Conservation (phyloP, 2,888 invertebrate species). For the Mycalesis mineus region DNA sequence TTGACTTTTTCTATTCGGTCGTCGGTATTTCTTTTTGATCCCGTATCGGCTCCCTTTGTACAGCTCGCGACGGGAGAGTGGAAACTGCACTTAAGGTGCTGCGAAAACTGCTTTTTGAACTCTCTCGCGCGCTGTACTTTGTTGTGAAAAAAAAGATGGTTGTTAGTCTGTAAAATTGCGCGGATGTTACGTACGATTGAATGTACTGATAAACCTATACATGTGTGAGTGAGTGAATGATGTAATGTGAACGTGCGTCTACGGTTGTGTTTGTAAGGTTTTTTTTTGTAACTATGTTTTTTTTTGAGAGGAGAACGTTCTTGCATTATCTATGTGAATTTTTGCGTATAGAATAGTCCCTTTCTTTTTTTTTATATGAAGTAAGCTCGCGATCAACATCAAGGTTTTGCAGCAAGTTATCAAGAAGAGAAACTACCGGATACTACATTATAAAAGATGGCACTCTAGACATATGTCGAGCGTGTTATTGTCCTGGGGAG, state of each 20-base stretch:
- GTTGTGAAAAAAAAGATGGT: background rate
- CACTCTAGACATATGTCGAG: no score
- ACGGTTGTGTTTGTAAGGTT: slow-evolving; percentile 62
- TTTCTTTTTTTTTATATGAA: no score
- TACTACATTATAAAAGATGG: no score
- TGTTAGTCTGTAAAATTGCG: background rate
- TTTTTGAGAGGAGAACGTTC: slow-evolving; percentile 42
- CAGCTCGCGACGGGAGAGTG: background rate
- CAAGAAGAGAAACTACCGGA: no score
- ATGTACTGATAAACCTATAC: background rate
- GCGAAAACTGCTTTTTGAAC: background rate
- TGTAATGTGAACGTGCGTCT: slow-evolving; percentile 31
- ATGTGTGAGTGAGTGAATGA: slow-evolving; percentile 11
- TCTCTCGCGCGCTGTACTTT: background rate
- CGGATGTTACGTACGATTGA: slow-evolving; percentile 6
- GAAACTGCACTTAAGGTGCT: no score
- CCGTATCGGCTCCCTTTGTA: slow-evolving; percentile 16
- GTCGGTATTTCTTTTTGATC: slow-evolving; percentile 18
- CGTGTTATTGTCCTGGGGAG: no score
- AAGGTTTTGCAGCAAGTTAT: no score
- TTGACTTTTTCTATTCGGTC: slow-evolving; percentile 7
- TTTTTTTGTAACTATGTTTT: slow-evolving; percentile 57
- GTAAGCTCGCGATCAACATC: no score
- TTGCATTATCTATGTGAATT: background rate
- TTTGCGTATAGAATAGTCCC: no score